Evolutionary conservation across 2,113 vertebrate species (phyloP).

Genomic region (Scortum barcoo): DNA sequence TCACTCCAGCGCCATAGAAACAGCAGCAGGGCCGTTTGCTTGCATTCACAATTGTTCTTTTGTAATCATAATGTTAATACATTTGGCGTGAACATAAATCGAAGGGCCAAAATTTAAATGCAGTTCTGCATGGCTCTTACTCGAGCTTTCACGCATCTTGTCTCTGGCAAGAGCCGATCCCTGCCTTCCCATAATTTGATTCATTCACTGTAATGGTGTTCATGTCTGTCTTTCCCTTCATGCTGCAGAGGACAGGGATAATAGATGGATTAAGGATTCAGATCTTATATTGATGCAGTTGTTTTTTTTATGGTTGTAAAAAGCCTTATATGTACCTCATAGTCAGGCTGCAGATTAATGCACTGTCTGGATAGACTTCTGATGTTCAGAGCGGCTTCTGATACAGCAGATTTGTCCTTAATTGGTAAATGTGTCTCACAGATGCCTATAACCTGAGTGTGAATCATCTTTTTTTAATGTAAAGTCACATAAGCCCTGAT

Average conservation of each 20-base stretch:
- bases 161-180: neutral
- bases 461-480: neutral
- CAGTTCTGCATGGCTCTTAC: neutral
- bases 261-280: neutral
- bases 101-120: constrained; percentile 1
- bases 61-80: constrained; percentile 29
- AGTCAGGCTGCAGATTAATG: neutral
- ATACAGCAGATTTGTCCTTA: too few species aligned
- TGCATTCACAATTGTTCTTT: neutral
- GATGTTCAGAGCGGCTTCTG: neutral
- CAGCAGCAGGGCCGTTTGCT: neutral
- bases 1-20: neutral
- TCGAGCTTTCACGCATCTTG: neutral
- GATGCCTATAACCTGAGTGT: too few species aligned
- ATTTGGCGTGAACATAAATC: constrained; percentile 4
- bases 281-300: neutral
- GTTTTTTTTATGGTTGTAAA: neutral
- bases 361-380: too few species aligned
- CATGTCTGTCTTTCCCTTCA: neutral
- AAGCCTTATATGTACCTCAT: neutral
- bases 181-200: neutral
- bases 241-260: neutral
- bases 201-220: neutral
- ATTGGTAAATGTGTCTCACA: too few species aligned
- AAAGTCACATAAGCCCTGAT: neutral